phyloP scores from a whole-genome alignment of 1,140 invertebrate species.

The Drosophila sturtevanti region DNA sequence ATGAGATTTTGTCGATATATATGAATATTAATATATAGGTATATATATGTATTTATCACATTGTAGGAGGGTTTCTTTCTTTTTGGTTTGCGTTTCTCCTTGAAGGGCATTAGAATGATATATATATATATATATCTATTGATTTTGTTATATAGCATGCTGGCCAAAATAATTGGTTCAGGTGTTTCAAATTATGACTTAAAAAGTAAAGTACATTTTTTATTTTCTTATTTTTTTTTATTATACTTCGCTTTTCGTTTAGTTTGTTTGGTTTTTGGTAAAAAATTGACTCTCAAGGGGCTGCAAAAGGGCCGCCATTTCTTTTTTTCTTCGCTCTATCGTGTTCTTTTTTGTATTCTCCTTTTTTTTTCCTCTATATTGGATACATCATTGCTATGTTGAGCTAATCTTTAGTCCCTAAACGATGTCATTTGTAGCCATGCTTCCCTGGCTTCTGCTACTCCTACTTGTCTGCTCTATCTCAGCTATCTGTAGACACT shows the following conservation, averaged over 20 bases:
- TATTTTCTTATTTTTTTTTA: too few relatives aligned
- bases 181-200: not conserved
- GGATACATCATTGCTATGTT: constrained; percentile 17
- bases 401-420: constrained; percentile 36
- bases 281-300: not conserved
- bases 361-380: not conserved
- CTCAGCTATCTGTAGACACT: not conserved
- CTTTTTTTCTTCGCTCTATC: too few relatives aligned
- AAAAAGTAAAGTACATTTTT: too few relatives aligned
- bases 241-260: not conserved
- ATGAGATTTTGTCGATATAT: too few relatives aligned
- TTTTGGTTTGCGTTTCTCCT: too few relatives aligned
- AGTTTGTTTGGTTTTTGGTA: not conserved
- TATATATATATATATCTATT: not conserved
- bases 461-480: not conserved
- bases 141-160: not conserved
- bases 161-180: not conserved
- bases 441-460: not conserved
- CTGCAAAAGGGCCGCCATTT: not conserved
- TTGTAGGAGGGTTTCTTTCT: too few relatives aligned
- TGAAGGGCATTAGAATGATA: not conserved
- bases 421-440: constrained; percentile 44
- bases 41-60: too few relatives aligned
- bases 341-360: too few relatives aligned
- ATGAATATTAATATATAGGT: too few relatives aligned